A percentile compares a stretch with the other conserved stretches of the same genome.
These are phyloP conservation scores for Bos taurus DNA, from an alignment of 2,113 vertebrate species.

Conservation along the genomic window DNA sequence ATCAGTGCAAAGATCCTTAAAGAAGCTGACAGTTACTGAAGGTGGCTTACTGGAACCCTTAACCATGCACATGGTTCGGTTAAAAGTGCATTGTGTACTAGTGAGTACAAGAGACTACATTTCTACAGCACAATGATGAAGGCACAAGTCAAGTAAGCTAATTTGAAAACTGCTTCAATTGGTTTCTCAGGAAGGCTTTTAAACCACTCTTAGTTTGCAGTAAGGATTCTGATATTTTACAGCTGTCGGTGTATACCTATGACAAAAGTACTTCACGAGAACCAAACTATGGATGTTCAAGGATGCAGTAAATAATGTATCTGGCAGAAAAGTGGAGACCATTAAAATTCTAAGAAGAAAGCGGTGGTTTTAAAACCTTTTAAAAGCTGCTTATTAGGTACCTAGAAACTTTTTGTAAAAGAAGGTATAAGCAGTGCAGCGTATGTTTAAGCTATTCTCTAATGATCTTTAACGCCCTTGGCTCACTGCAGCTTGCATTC, in stretches of 20 bases:
- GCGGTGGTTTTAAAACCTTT: no score
- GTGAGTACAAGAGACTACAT: neutral
- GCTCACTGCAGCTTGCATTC: no score
- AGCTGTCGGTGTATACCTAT: neutral
- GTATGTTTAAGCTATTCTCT: neutral
- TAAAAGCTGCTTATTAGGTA: no score
- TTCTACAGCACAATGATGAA: neutral
- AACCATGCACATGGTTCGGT: no score
- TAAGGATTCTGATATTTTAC: neutral
- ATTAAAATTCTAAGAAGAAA: neutral
- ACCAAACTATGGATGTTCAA: neutral
- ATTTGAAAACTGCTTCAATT: neutral
- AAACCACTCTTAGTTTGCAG: neutral
- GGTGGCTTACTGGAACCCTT: no score
- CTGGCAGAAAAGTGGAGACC: neutral
- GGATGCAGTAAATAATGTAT: neutral
- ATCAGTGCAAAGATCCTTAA: neutral
- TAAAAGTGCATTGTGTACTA: no score
- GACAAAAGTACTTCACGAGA: neutral
- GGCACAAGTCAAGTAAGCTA: neutral
- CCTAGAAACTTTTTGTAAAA: no score
- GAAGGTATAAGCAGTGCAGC: no score
- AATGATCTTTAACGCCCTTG: neutral
- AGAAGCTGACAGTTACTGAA: no score
- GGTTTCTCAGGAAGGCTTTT: neutral